Base-by-base conservation (phyloP, 2,797 vertebrate species). In the Coendou prehensilis region DNA sequence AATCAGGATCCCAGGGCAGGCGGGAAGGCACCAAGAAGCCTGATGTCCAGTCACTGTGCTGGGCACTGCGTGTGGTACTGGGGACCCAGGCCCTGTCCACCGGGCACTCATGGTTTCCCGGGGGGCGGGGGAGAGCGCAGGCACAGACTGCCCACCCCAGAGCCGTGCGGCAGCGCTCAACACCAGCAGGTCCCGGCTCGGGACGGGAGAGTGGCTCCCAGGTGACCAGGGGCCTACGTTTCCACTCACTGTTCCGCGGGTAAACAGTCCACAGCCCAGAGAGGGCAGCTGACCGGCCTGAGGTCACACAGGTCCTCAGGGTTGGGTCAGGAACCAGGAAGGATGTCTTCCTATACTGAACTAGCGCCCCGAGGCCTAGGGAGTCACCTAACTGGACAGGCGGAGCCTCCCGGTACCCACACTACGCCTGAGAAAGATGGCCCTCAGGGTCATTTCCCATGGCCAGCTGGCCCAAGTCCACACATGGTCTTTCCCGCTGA, bases 131-230 rank as follows among this genome's bases (percentile, higher is more conserved):
- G 50, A 54, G 54, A 37, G 69, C 33, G 86, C 7, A 71, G 64
- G 57, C 73, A 45, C 6, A 45, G 76, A 71, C 52, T 15, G n/a
- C 37, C 59, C 52, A 33, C 56, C 3, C 50, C 73, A 57, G 57
- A 73, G 64, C 54, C 52, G 6, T 41, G 6, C 0, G 37, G 78
- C 69, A 56, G 64, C 0, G 30, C 67, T 30, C 86, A 41, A 33
- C 2, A 17, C n/a, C 6, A 81, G 90, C 17, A 56, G 37, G 15
- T 0, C 71, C 23, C 63, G 11, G 37, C 41, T 41, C 1, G 0
- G 0, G n/a, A 17, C 1, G n/a, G 56, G 64, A 85, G 76, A 54
- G 15, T 75, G 26, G 33, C 2, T 0, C 0, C 0, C 15, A 75
- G 59, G 15, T 9, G 20, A 47, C 7, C 45, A 6, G 22, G 63